These are phyloP conservation scores for Drosophila tsacasi DNA, from an alignment of 1,140 invertebrate genomes.

Conservation along the genomic window DNA sequence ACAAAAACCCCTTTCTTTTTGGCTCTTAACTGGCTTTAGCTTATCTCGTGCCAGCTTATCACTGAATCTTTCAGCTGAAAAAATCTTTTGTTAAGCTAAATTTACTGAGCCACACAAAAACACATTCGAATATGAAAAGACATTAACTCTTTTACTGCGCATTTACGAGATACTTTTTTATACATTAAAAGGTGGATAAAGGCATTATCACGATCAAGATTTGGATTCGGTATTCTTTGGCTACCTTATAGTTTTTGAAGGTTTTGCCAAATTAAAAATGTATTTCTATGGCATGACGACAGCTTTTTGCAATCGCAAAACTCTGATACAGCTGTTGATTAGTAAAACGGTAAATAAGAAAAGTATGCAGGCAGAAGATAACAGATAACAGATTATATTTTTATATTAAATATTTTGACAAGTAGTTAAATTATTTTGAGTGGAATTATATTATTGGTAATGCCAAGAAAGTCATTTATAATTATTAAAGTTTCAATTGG, in stretches of 20 bases:
- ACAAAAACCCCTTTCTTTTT: slow-evolving; percentile 19
- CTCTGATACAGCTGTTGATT: slow-evolving; percentile 29
- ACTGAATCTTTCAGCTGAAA: slow-evolving; percentile 43
- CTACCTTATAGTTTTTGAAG: slow-evolving; percentile 19
- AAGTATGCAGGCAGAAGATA: neutral
- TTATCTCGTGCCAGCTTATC: slow-evolving; percentile 49
- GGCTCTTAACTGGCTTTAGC: slow-evolving; percentile 32
- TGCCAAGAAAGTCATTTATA: too few species aligned
- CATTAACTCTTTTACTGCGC: slow-evolving; percentile 57
- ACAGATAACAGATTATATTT: neutral
- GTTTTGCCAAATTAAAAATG: slow-evolving; percentile 14
- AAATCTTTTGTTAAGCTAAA: slow-evolving; percentile 51
- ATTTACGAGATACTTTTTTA: slow-evolving; percentile 46
- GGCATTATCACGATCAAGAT: slow-evolving; percentile 37
- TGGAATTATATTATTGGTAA: neutral
- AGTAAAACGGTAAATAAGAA: slow-evolving; percentile 17
- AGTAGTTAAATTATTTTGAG: neutral
- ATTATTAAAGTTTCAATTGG: neutral
- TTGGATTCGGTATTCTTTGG: slow-evolving; percentile 18
- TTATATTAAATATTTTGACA: neutral
- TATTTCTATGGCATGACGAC: slow-evolving; percentile 36
- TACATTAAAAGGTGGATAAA: slow-evolving; percentile 15
- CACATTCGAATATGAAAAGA: slow-evolving; percentile 49
- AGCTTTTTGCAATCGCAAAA: slow-evolving; percentile 19
- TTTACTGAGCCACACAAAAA: slow-evolving; percentile 18